phyloP scores from a whole-genome alignment of 2,113 vertebrate genomes.

The Cavia aperea region DNA sequence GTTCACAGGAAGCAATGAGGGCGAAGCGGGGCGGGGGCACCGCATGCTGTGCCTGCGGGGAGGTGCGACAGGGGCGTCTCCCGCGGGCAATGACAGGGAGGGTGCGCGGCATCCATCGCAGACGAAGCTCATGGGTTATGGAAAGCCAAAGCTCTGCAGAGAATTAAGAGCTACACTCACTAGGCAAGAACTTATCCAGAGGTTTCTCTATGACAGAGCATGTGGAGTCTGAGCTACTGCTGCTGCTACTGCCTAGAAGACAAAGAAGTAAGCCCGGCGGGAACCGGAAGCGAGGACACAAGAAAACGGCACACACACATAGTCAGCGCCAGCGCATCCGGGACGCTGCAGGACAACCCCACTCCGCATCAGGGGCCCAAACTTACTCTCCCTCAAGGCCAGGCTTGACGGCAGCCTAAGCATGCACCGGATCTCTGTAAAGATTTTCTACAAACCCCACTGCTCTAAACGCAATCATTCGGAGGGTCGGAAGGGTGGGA shows the following conservation, averaged over 20 bases:
- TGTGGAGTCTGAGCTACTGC: conserved; percentile 88
- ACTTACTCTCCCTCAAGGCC: conserved; percentile 57
- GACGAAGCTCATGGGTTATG: conserved; percentile 74
- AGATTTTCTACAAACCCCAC: background rate
- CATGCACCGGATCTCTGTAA: background rate
- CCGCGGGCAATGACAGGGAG: conserved; percentile 63
- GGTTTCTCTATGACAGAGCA: conserved; percentile 85
- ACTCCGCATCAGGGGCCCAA: background rate
- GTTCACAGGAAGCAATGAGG: conserved; percentile 68
- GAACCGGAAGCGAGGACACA: conserved; percentile 70
- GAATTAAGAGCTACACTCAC: conserved; percentile 87
- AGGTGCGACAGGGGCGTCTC: conserved; percentile 55
- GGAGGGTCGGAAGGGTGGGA: conserved; percentile 6
- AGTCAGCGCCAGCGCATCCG: conserved; percentile 68
- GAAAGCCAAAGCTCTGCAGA: conserved; percentile 78
- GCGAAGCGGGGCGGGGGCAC: background rate
- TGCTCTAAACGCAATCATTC: conserved; percentile 10
- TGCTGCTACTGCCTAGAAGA: conserved; percentile 90
- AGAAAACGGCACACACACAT: conserved; percentile 72
- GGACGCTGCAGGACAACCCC: conserved; percentile 33
- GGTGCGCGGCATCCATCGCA: conserved; percentile 69
- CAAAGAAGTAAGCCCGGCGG: conserved; percentile 79
- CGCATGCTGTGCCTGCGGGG: conserved; percentile 73
- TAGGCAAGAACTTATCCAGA: conserved; percentile 87
- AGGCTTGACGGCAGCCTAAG: background rate